Percentiles rank a stretch among this genome's conserved stretches.
These are phyloP conservation scores for Tachina fera DNA, from an alignment of 2,888 invertebrate genomes.

Conservation along the genomic window DNA sequence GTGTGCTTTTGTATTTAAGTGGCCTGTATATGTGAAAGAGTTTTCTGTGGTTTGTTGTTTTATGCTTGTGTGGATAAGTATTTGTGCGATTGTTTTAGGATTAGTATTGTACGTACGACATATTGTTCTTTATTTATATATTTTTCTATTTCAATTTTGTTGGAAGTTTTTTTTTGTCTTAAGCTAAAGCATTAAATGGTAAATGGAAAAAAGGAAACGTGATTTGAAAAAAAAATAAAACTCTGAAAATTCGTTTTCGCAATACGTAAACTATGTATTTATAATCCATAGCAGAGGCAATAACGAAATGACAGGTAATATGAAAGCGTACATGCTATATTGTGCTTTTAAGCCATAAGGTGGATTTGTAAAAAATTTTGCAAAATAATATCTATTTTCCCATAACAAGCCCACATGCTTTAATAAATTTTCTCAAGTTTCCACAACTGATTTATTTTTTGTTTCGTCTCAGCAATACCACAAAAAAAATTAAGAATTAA, in stretches of 20 bases:
- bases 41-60: constrained; percentile 36
- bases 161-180: constrained; percentile 31
- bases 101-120: constrained; percentile 46
- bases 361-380: neutral
- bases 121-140: constrained; percentile 56
- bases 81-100: constrained; percentile 55
- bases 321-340: neutral
- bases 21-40: constrained; percentile 22
- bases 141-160: constrained; percentile 30
- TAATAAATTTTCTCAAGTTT: too few relatives aligned
- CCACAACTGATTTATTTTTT: too few relatives aligned
- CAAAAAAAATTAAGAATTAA: too few relatives aligned
- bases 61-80: constrained; percentile 7
- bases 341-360: neutral
- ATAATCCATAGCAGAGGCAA: constrained; percentile 8
- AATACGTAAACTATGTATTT: constrained; percentile 12
- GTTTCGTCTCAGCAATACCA: too few relatives aligned
- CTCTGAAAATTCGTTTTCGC: constrained; percentile 10
- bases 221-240: constrained; percentile 38
- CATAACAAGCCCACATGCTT: neutral
- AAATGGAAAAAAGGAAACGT: constrained; percentile 31
- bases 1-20: constrained; percentile 32
- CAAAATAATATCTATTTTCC: too few relatives aligned
- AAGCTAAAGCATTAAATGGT: constrained; percentile 42
- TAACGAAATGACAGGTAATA: constrained; percentile 5